Evolutionary conservation across 2,113 vertebrate species (phyloP).

Genomic region (Trochalopteron elliotii): DNA sequence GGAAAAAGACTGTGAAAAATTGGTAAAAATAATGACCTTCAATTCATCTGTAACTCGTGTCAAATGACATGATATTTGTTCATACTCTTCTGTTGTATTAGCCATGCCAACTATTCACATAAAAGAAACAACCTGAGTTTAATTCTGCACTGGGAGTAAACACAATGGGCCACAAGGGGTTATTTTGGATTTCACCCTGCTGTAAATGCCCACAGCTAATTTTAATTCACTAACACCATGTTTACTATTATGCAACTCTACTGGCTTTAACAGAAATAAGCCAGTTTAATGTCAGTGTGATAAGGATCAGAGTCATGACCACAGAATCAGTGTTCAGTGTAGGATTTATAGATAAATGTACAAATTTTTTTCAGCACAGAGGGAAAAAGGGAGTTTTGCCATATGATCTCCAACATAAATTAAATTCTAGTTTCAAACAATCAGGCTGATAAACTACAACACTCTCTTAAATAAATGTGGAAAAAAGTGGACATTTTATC

Average conservation of each 20-base stretch:
- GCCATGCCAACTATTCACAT: background rate
- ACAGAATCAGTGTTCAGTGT: background rate
- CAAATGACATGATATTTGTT: background rate
- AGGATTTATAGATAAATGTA: background rate
- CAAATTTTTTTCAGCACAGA: background rate
- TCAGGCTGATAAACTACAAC: background rate
- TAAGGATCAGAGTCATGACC: background rate
- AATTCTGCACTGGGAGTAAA: background rate
- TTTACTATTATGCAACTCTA: background rate
- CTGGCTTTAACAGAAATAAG: background rate
- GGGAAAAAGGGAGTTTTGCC: background rate
- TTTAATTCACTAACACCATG: background rate
- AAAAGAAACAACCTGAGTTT: background rate
- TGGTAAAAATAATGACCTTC: background rate
- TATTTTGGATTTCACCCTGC: background rate
- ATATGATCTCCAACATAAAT: background rate
- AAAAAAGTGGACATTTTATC: conserved; percentile 41
- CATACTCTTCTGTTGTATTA: background rate
- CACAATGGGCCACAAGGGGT: rapidly evolving
- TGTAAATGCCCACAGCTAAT: background rate
- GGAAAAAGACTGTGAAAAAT: background rate
- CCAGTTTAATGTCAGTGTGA: background rate
- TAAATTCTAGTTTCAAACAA: background rate
- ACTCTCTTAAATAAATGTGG: conserved; percentile 1
- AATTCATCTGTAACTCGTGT: background rate